Conservation (phyloP, 2,113 vertebrate genomes). For the Propithecus coquereli region DNA sequence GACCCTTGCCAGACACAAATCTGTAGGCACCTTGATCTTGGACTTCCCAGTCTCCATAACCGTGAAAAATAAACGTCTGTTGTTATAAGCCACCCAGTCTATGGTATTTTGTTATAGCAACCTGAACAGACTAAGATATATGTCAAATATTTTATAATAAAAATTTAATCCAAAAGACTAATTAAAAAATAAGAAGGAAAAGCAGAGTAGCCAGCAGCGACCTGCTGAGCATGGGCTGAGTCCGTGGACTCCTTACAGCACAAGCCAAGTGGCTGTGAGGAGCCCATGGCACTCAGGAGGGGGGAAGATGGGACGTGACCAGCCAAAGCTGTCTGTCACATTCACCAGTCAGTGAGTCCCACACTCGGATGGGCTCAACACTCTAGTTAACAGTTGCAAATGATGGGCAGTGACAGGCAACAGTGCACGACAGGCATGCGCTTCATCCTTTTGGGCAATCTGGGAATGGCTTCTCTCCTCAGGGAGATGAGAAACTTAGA, state of each 20-base stretch:
- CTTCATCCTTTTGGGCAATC: background rate
- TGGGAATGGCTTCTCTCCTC: background rate
- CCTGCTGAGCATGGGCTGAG: background rate
- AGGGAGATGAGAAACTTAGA: background rate
- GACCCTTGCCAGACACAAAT: background rate
- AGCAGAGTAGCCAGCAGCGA: background rate
- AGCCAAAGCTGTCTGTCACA: background rate
- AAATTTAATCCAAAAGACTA: background rate
- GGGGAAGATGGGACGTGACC: background rate
- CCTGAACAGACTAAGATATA: background rate
- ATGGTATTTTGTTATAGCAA: background rate
- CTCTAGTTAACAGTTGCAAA: background rate
- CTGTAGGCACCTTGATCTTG: background rate
- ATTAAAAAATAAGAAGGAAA: background rate
- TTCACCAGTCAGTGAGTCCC: background rate
- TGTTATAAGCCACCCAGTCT: background rate
- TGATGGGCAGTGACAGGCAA: background rate
- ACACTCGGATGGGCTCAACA: background rate
- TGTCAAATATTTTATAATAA: background rate
- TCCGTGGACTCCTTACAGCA: background rate
- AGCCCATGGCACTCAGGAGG: background rate
- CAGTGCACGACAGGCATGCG: fast-evolving
- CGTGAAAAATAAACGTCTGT: background rate
- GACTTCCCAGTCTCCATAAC: background rate
- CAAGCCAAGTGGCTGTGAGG: too few species aligned